A percentile compares a stretch with the other conserved stretches of the same genome.
These are phyloP conservation scores for Trissolcus japonicus DNA, from an alignment of 2,888 invertebrate species.

Conservation along the genomic window DNA sequence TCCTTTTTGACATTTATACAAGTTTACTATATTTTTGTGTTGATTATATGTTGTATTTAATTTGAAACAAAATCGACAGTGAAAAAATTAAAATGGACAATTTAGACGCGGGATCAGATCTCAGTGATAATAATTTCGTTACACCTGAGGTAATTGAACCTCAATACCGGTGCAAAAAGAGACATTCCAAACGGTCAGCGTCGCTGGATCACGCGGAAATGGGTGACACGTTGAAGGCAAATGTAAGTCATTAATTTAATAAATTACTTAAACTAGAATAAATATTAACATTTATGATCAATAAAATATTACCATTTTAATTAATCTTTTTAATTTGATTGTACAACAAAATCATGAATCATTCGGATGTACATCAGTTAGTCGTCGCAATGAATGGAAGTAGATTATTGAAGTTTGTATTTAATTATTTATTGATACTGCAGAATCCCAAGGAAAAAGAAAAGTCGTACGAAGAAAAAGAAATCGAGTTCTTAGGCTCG, in stretches of 20 bases:
- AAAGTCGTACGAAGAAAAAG: conserved; percentile 20
- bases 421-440: no score
- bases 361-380: no score
- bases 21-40: neutral
- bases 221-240: conserved; percentile 5
- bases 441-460: conserved; percentile 9
- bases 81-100: conserved; percentile 2
- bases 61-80: conserved; percentile 5
- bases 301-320: neutral
- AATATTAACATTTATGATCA: neutral
- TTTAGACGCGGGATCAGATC: neutral
- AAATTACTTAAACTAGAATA: neutral
- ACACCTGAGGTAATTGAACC: conserved; percentile 30
- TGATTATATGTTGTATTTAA: neutral
- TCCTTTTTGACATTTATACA: conserved; percentile 2
- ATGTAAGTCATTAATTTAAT: neutral
- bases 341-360: no score
- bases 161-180: conserved; percentile 28
- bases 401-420: no score
- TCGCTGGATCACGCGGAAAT: conserved; percentile 10
- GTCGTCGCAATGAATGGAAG: no score
- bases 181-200: neutral
- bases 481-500: conserved; percentile 24
- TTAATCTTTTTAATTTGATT: neutral
- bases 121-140: neutral